A percentile compares a stretch with the other conserved stretches of the same genome.
These are phyloP conservation scores for Scaptomyza polygonia DNA, from an alignment of 2,888 invertebrate genomes.

Conservation along the genomic window DNA sequence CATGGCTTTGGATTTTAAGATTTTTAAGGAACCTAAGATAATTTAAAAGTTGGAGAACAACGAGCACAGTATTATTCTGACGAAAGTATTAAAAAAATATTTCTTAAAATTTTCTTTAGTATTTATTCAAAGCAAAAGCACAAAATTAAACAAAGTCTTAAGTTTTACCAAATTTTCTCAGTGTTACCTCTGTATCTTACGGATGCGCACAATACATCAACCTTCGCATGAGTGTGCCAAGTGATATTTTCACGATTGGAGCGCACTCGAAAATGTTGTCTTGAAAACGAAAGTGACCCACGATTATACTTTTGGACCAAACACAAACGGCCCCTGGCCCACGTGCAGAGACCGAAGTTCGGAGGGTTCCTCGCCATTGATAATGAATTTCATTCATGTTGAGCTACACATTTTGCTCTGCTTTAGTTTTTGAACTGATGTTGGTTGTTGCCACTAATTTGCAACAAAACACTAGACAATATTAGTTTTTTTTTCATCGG, in stretches of 20 bases:
- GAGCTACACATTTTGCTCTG: not conserved
- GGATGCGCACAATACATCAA: slow-evolving; percentile 45
- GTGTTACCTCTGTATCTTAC: slow-evolving; percentile 33
- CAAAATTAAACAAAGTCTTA: no score
- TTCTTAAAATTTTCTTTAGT: no score
- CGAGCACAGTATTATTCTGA: no score
- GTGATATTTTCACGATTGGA: slow-evolving; percentile 77
- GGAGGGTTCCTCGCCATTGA: not conserved
- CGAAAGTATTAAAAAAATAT: no score
- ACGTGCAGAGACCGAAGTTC: not conserved
- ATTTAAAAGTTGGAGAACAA: no score
- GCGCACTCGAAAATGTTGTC: slow-evolving; percentile 65
- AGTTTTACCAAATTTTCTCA: not conserved
- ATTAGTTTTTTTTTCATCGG: slow-evolving; percentile 18
- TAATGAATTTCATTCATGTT: slow-evolving; percentile 68
- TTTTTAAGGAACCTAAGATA: no score
- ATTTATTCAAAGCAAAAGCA: no score
- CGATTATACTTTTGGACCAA: slow-evolving; percentile 61
- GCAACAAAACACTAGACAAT: slow-evolving; percentile 7
- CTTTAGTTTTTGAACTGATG: not conserved
- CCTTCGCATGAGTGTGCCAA: slow-evolving; percentile 77
- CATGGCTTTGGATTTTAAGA: no score
- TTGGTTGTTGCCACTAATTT: slow-evolving; percentile 4
- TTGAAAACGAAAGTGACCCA: slow-evolving; percentile 79
- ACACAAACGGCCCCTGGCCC: not conserved